Evolutionary conservation across 2,888 invertebrate species (phyloP).

Genomic region (Chloromyia formosa): DNA sequence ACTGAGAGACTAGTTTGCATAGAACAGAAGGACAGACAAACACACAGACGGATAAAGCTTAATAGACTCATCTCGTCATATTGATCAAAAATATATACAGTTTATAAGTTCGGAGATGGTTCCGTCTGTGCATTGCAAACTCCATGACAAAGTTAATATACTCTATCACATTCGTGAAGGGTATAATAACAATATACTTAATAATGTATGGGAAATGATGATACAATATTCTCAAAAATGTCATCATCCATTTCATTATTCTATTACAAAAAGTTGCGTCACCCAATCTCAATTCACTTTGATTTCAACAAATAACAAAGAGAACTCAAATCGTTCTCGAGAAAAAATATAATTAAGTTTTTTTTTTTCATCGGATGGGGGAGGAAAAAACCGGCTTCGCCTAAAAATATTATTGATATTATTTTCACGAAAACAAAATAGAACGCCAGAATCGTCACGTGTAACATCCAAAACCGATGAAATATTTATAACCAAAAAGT

Average conservation of each 20-base stretch:
- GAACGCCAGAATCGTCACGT: not conserved
- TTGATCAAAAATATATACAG: no score
- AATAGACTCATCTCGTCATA: no score
- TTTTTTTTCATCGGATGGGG: not conserved
- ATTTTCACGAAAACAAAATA: not conserved
- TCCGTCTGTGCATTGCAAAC: no score
- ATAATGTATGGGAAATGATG: not conserved
- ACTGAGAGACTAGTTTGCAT: no score
- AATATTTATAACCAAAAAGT: not conserved
- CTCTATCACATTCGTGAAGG: no score
- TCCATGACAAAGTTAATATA: no score
- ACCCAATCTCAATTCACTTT: not conserved
- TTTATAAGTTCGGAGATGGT: no score
- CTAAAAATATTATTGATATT: not conserved
- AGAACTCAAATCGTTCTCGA: not conserved
- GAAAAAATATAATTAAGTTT: not conserved
- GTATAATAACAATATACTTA: no score
- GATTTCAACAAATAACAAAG: not conserved
- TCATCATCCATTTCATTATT: not conserved
- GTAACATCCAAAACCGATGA: not conserved
- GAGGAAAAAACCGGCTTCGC: not conserved
- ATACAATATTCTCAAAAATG: not conserved
- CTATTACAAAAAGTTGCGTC: not conserved
- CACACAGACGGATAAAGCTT: no score
- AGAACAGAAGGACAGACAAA: no score